Conservation (phyloP, 2,797 vertebrate genomes). For the Eospalax fontanierii region DNA sequence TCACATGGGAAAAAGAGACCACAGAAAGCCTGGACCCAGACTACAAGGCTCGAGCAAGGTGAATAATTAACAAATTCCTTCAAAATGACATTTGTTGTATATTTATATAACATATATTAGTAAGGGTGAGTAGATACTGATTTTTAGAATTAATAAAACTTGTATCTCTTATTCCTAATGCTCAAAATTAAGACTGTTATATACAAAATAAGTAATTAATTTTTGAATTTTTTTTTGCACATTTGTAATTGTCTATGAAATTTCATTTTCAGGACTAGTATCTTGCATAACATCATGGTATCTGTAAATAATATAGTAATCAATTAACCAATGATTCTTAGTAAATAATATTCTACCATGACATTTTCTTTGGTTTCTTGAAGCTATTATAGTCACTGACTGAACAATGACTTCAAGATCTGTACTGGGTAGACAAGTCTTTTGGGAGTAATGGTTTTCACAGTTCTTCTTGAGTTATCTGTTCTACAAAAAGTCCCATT, state of each 20-base stretch:
- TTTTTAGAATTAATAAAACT: constrained; percentile 23
- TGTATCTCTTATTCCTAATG: neutral
- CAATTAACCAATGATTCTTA: neutral
- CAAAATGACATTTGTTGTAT: neutral
- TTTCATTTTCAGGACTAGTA: neutral
- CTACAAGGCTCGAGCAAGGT: neutral
- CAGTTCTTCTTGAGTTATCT: neutral
- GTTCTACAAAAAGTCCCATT: neutral
- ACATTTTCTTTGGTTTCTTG: neutral
- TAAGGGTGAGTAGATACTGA: neutral
- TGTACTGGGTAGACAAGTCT: neutral
- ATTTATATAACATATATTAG: constrained; percentile 11
- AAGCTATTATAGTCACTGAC: neutral
- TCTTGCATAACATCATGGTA: neutral
- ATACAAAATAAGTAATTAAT: neutral
- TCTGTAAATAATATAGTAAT: neutral
- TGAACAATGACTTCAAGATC: neutral
- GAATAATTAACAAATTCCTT: neutral
- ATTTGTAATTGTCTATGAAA: constrained; percentile 23
- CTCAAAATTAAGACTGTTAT: constrained; percentile 41
- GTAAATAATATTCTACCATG: neutral
- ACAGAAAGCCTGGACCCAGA: neutral
- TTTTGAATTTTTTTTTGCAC: neutral
- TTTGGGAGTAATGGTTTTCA: neutral
- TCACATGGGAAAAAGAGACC: neutral